These are phyloP conservation scores for Cydia amplana DNA, from an alignment of 1,140 invertebrate genomes.

Conservation along the genomic window DNA sequence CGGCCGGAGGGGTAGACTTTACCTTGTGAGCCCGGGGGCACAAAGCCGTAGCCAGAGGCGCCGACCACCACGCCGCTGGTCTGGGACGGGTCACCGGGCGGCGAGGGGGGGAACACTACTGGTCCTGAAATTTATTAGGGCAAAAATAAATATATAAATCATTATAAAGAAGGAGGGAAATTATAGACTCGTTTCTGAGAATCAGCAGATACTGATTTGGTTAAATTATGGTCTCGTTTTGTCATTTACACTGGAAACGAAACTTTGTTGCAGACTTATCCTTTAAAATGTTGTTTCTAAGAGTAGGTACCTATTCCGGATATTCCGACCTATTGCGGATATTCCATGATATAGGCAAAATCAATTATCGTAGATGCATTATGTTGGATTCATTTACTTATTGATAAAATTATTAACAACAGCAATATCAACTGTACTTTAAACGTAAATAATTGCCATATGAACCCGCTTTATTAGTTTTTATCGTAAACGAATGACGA, in stretches of 20 bases:
- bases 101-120: slow-evolving; percentile 85
- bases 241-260: not conserved
- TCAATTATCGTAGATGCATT: too few species aligned
- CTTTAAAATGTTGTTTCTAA: too few species aligned
- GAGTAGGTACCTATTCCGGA: too few species aligned
- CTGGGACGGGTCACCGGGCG: slow-evolving; percentile 81
- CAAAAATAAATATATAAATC: not conserved
- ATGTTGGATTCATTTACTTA: not conserved
- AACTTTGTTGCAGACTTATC: too few species aligned
- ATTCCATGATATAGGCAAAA: too few species aligned
- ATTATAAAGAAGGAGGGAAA: too few species aligned
- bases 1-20: slow-evolving; percentile 64
- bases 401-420: slow-evolving; percentile 16
- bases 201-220: too few species aligned
- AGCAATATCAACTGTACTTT: not conserved
- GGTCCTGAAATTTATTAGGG: slow-evolving; percentile 79
- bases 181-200: too few species aligned
- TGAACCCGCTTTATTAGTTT: not conserved
- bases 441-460: too few species aligned
- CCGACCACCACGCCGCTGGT: slow-evolving; percentile 86
- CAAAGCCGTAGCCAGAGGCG: slow-evolving; percentile 87
- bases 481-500: not conserved
- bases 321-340: too few species aligned
- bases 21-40: slow-evolving; percentile 83
- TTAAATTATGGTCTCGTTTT: too few species aligned